Evolutionary conservation across 2,888 invertebrate species (phyloP), one percentile per base, ranked within the genome.

Genomic region (Rhagium mordax): DNA sequence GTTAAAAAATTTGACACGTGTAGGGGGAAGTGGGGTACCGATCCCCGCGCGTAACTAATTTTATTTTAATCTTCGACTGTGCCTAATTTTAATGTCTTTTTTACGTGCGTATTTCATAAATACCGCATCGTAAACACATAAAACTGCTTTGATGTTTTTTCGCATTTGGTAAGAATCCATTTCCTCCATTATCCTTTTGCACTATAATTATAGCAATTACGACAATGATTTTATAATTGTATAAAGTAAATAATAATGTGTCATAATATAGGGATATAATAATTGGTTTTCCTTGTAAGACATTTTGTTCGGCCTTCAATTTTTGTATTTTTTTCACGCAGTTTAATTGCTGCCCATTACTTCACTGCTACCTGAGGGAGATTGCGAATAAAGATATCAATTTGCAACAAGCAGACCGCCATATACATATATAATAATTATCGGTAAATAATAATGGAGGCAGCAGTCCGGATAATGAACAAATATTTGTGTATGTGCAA

Each of bases 191-290:
- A 41, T 41, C n/a, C 41, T n/a, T 41, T 41, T 41, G 4, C 13
- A 41, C 41, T 4, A 4, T 41, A 41, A 41, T 41, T 41, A 41
- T 41, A n/a, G 41, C 41, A 41, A 41, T 41, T 41, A n/a, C 3
- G n/a, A 13, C n/a, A 53, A 65, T n/a, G n/a, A 33, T 18, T 33
- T 53, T 16, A 18, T 65, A 51, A 53, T 65, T 41, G 55, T 20
- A 18, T 51, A 65, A 53, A 13, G 16, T 33, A 65, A 64, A 33
- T 41, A 29, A 33, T 65, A 65, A 53, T 24, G 29, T 55, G 65
- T 65, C 53, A 55, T 49, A 64, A 64, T 64, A 51, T 53, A 21
- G 33, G 15, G 65, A 2, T n/a, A 33, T 65, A 55, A 49, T 65
- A 33, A 51, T 29, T 51, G 27, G 33, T 65, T 53, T 65, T 65